Evolutionary conservation across 2,797 vertebrate genomes (phyloP), one percentile per base, ranked within the genome.

Genomic region (Crocodylus rhombifer): DNA sequence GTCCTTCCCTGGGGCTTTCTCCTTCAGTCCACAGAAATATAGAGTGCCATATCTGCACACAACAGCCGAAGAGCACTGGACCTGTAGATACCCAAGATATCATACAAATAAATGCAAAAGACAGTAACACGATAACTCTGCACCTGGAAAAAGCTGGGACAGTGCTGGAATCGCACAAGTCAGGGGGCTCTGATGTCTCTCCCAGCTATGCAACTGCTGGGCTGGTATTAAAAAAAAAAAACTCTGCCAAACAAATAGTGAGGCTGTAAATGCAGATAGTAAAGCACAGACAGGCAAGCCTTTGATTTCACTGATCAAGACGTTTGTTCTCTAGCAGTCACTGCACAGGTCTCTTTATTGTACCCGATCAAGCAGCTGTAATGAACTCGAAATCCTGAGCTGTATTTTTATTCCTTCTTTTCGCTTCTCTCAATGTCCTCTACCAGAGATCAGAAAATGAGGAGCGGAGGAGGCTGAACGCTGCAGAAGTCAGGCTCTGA

Each of bases 81-180:
- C 88, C 91, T 62, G 74, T 95, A 96, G 93, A 93, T 95, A 88
- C 77, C 92, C 88, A 51, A 30, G 87, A 86, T 89, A 95, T 88
- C 95, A 88, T 71, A 96, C 92, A 89, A 94, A 89, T 88, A 96
- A 96, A 96, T 95, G 94, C 42, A 95, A 96, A 96, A 93, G 91
- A 94, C 96, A 95, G 95, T 88, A 83, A 96, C 90, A 94, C 69
- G 94, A 92, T 96, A 96, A 95, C 91, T 88, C 89, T 89, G 88
- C 81, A 91, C 88, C 94, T 93, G 42, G 77, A 87, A 93, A 82
- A 93, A 91, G 18, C 91, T 90, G 93, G 93, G 96, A 96, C 95
- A 87, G 95, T 89, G 81, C 87, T 94, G 64, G 87, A 97, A 93
- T 60, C 69, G 63, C 1, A 88, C 82, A 85, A 88, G 90, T 96